phyloP scores from a whole-genome alignment of 2,888 invertebrate genomes.

The Escarpia spicata region DNA sequence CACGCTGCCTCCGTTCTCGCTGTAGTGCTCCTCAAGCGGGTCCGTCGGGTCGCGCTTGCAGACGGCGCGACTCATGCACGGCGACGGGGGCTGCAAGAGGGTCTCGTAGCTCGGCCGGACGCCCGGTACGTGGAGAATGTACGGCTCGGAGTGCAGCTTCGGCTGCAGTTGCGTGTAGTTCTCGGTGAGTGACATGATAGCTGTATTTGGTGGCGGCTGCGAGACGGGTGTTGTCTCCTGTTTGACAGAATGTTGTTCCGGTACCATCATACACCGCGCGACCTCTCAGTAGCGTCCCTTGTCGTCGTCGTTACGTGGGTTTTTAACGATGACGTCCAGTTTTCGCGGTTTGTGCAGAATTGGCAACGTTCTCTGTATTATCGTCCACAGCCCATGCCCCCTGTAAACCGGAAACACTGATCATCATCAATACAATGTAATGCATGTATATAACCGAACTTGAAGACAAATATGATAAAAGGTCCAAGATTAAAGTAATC shows the following conservation, averaged over 20 bases:
- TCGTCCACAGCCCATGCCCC: not conserved
- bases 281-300: not conserved
- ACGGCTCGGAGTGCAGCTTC: not conserved
- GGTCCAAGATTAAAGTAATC: not conserved
- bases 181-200: not conserved
- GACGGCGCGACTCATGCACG: not conserved
- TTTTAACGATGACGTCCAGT: not conserved
- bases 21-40: not conserved
- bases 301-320: not conserved
- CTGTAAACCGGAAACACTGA: not conserved
- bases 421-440: not conserved
- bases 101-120: not conserved
- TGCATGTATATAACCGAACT: not conserved
- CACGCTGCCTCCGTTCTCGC: conserved; percentile 18
- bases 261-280: conserved; percentile 13
- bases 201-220: not conserved
- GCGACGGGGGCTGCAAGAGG: not conserved
- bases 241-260: conserved; percentile 13
- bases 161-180: conserved; percentile 7
- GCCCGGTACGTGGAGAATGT: not conserved
- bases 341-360: not conserved
- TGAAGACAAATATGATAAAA: not conserved
- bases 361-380: not conserved
- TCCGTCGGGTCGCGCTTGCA: not conserved
- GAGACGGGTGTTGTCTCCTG: conserved; percentile 6